Evolutionary conservation across 2,797 vertebrate species (phyloP).

Genomic region (Miichthys miiuy): DNA sequence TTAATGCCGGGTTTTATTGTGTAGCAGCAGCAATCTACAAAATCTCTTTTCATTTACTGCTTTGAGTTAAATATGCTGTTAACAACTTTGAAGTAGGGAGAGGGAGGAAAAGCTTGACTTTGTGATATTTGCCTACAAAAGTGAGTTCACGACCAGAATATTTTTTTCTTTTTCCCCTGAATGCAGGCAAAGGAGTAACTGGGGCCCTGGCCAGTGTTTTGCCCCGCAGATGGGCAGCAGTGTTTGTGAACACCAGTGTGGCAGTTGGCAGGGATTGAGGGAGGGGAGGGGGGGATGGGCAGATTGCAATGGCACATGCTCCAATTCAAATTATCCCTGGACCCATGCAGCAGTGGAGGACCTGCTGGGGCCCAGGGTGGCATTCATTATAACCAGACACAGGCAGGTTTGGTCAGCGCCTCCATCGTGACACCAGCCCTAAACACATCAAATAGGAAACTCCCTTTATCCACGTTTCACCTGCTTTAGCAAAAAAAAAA

Average conservation of each 20-base stretch:
- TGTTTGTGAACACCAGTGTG: constrained; percentile 84
- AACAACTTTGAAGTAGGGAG: constrained; percentile 34
- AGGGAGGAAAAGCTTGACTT: constrained; percentile 45
- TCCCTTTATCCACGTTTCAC: constrained; percentile 31
- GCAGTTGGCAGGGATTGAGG: constrained; percentile 83
- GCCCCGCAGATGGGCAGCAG: constrained; percentile 85
- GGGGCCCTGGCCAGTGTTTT: constrained; percentile 79
- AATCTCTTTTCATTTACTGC: constrained; percentile 30
- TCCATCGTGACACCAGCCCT: constrained; percentile 60
- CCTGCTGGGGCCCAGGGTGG: constrained; percentile 82
- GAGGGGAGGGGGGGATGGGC: constrained; percentile 68
- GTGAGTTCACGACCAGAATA: constrained; percentile 47
- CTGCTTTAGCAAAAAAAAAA: constrained; percentile 15
- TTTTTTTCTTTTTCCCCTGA: constrained; percentile 32
- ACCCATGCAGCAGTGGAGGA: constrained; percentile 80
- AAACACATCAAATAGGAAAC: constrained; percentile 18
- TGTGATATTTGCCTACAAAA: constrained; percentile 45
- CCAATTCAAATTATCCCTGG: constrained; percentile 85
- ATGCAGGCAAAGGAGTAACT: constrained; percentile 61
- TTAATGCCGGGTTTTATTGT: constrained; percentile 37
- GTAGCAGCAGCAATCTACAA: constrained; percentile 25
- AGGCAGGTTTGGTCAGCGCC: constrained; percentile 73
- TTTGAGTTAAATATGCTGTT: constrained; percentile 36
- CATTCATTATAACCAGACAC: constrained; percentile 81
- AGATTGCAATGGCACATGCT: constrained; percentile 85